Conservation (phyloP, 1,140 invertebrate species). For the Macrotrachela quadricornifera region DNA sequence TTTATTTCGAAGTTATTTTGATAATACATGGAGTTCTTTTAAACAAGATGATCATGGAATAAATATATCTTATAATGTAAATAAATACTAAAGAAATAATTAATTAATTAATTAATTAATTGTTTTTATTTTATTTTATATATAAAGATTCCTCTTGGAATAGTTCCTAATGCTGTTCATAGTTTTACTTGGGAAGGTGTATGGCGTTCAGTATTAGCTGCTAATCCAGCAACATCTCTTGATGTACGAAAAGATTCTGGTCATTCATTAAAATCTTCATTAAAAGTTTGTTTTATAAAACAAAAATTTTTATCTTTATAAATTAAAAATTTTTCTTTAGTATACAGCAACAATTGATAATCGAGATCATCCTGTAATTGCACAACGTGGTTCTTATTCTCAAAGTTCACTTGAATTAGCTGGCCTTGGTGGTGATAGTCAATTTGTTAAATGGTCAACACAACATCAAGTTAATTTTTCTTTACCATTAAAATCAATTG, state of each 20-base stretch:
- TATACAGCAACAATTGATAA: conserved; percentile 54
- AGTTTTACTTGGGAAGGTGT: conserved; percentile 58
- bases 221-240: conserved; percentile 45
- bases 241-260: conserved; percentile 57
- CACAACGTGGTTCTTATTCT: conserved; percentile 44
- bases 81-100: not conserved
- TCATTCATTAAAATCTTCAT: conserved; percentile 56
- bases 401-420: conserved; percentile 47
- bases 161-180: conserved; percentile 32
- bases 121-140: not conserved
- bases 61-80: conserved; percentile 18
- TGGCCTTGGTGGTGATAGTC: conserved; percentile 61
- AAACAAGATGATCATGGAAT: conserved; percentile 32
- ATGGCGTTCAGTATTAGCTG: conserved; percentile 47
- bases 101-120: not conserved
- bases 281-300: conserved; percentile 27
- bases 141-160: not conserved
- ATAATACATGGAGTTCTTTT: conserved; percentile 59
- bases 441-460: conserved; percentile 55
- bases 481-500: not conserved
- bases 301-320: not conserved
- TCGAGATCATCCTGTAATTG: conserved; percentile 54
- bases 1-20: conserved; percentile 46
- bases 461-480: not conserved
- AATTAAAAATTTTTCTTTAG: conserved; percentile 18